Evolutionary conservation across 2,113 vertebrate species (phyloP).

Genomic region (Melanocharis versteri): DNA sequence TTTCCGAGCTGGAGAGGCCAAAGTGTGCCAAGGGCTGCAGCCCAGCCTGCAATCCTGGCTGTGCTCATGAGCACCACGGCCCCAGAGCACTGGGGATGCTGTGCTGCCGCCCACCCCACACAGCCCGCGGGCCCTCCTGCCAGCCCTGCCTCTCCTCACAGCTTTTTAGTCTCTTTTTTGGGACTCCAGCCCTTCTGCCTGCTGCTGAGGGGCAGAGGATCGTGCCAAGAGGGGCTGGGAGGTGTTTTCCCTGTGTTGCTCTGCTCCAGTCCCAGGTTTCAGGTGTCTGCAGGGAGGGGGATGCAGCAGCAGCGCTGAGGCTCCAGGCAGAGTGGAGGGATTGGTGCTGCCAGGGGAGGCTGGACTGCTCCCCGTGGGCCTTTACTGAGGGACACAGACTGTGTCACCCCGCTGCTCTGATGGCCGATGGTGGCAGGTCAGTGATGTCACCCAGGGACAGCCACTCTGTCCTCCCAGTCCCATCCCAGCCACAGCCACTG

Average conservation of each 20-base stretch:
- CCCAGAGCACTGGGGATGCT: neutral
- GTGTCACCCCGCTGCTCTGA: neutral
- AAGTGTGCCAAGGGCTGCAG: neutral
- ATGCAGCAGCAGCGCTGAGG: neutral
- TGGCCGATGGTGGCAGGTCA: neutral
- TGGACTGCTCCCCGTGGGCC: neutral
- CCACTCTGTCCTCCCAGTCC: neutral
- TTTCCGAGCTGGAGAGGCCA: neutral
- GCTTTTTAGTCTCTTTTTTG: neutral
- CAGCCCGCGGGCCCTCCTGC: neutral
- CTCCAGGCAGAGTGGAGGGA: neutral
- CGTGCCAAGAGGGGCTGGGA: neutral
- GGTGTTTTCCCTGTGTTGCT: neutral
- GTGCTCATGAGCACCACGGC: neutral
- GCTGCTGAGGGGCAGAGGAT: neutral
- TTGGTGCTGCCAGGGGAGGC: neutral
- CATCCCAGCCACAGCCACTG: neutral
- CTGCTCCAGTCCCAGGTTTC: neutral
- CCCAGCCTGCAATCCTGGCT: neutral
- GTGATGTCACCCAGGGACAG: neutral
- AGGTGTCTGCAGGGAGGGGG: neutral
- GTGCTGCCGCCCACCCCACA: neutral
- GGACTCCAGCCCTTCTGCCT: neutral
- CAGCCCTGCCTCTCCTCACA: neutral
- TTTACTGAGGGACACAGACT: neutral